Base-by-base conservation (phyloP, 1,140 invertebrate genomes). In the Drosophila teissieri region DNA sequence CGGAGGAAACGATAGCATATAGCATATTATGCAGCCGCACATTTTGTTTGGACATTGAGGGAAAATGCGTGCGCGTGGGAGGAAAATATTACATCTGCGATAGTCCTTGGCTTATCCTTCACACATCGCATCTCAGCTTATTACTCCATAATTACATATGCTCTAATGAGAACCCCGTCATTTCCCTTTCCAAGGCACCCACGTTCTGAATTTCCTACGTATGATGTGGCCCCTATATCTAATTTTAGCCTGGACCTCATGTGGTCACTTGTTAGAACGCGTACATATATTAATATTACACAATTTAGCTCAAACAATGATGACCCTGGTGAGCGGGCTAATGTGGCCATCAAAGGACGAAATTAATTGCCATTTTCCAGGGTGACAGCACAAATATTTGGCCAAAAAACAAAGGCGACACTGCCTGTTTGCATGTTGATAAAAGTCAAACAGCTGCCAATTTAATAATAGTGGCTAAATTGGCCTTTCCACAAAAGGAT, bases 11-110 rank as follows among this genome's bases (percentile, higher is more conserved):
- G 74, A 73, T 76, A 79, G 49, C 58, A 83, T 79, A 73, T 76
- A 79, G 49, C 58, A 83, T 79, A 88, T 86, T 86, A 88, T 86
- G 83, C 82, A 82, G 83, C 49, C 61, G 45, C 78, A 88, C 70
- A 88, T 61, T 51, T 51, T 86, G 69, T 78, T 82, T 78, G 74
- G 31, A 31, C 61, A 63, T 77, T 77, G 63, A 76, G 49, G 54
- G 51, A 57, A 57, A 48, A 68, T 53, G 45, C 31, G 34, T 52
- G 34, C 17, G 31, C 24, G 62, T 48, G 45, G 15, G 39, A 40
- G 49, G 51, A 34, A 70, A 57, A 56, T 31, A 56, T 67, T 45
- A 67, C 44, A 67, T 40, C 58, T 49, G 27, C 36, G 36, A 40
- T 19, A 34, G 51, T 62, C 67, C 67, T 70, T 70, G 67, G 37